These are phyloP conservation scores for Cyprinella venusta DNA, from an alignment of 2,797 vertebrate genomes.

Conservation along the genomic window DNA sequence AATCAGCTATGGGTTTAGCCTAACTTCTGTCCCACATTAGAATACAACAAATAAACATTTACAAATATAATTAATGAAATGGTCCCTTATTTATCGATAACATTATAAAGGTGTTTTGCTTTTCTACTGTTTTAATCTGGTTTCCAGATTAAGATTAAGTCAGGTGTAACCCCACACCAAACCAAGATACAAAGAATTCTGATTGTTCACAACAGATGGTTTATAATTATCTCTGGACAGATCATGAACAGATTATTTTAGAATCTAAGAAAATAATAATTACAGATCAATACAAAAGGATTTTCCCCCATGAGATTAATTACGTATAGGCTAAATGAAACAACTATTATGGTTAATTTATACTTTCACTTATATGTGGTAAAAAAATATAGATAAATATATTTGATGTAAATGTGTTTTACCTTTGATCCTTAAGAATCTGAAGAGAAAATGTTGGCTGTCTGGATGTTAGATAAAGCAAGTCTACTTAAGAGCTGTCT, in stretches of 20 bases:
- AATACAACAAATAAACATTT: background rate
- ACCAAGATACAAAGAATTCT: background rate
- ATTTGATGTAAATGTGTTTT: slow-evolving; percentile 24
- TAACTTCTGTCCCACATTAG: background rate
- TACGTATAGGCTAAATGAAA: background rate
- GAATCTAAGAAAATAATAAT: background rate
- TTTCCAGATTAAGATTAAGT: background rate
- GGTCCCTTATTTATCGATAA: background rate
- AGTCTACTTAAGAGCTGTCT: slow-evolving; percentile 20
- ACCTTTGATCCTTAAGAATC: slow-evolving; percentile 48
- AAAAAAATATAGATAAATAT: background rate
- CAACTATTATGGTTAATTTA: background rate
- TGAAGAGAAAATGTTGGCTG: slow-evolving; percentile 43
- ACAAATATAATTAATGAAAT: background rate
- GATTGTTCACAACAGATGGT: background rate
- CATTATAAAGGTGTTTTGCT: background rate
- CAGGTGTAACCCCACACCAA: background rate
- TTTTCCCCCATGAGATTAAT: too few relatives aligned
- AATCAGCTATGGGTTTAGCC: background rate
- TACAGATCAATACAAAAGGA: background rate
- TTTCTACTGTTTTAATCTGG: background rate
- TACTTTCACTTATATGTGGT: background rate
- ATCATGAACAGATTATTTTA: background rate
- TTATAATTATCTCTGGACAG: too few relatives aligned
- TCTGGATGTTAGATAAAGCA: slow-evolving; percentile 18